Evolutionary conservation across 2,888 invertebrate species (phyloP), one percentile per base, ranked within the genome.

Genomic region (Griposia aprilina): DNA sequence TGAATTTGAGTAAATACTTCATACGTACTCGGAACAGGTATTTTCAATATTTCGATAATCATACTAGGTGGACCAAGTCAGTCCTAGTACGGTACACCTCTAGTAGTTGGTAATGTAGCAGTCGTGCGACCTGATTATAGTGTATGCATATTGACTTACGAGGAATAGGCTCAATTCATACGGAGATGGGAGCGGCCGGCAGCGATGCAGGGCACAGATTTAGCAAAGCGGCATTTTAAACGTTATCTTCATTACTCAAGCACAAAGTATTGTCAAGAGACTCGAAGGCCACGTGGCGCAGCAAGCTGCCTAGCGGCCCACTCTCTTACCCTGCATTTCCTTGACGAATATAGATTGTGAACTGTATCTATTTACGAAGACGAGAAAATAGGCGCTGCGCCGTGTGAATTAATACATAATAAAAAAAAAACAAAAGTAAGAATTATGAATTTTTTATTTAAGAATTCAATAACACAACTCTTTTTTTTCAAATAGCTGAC

Each of bases 401-500:
- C 48, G n/a, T 71, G n/a, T 55, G n/a, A 59, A 67, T 74, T 17
- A 41, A 60, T 17, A 5, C 15, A 26, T 41, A 36, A 2, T 36
- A 81, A 6, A 7, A 73, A 17, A 3, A 81, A 74, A 73, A 76
- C 57, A 20, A 73, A 67, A 48, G 57, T 48, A 50, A 20, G 4
- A 66, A 71, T 76, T 67, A 74, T 68, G 62, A 52, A 77, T 59
- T 81, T 83, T 83, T 83, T 81, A 83, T 50, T 59, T 26, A 67
- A 73, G 52, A 79, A 80, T 73, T 55, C 45, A 59, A 72, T 78
- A 82, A 78, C 78, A 78, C 59, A 83, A 69, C 69, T 76, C 23
- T 80, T 48, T 62, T 65, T 80, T 62, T 63, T 81, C 69, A 77
- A 82, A 80, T 81, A 81, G 74, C 72, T 74, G 72, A 85, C 81